Percentiles rank a stretch among this genome's conserved stretches.
Conservation (phyloP, 2,797 vertebrate genomes). For the Coregonus sp. region DNA sequence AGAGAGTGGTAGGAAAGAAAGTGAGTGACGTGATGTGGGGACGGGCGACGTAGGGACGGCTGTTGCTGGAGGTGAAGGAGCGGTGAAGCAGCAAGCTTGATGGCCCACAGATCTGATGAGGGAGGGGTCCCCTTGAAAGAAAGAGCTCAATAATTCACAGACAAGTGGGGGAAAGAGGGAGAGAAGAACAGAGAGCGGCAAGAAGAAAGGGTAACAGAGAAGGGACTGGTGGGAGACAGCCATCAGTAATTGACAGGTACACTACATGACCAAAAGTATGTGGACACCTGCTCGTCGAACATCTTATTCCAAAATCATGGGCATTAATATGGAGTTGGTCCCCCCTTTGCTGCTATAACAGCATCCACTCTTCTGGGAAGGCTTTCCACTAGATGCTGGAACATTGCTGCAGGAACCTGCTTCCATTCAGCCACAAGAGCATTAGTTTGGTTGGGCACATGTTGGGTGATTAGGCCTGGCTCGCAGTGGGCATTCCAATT, state of each 20-base stretch:
- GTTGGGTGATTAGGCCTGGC: no score
- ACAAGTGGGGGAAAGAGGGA: constrained; percentile 30
- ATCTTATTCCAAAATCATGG: constrained; percentile 48
- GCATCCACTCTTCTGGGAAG: no score
- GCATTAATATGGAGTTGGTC: no score
- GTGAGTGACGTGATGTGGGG: constrained; percentile 57
- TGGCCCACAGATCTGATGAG: constrained; percentile 70
- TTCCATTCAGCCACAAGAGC: no score
- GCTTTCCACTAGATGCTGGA: no score
- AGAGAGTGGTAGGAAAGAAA: constrained; percentile 57
- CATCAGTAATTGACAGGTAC: constrained; percentile 4
- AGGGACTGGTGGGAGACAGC: constrained; percentile 25
- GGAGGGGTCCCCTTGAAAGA: constrained; percentile 66
- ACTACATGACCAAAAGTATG: constrained; percentile 9
- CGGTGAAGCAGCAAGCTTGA: constrained; percentile 72
- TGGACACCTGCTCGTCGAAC: constrained; percentile 1
- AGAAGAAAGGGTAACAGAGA: constrained; percentile 33
- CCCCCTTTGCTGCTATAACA: no score
- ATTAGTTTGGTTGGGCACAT: no score
- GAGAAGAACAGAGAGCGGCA: constrained; percentile 12
- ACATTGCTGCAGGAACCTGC: no score
- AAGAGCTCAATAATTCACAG: constrained; percentile 76
- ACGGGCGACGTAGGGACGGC: constrained; percentile 48
- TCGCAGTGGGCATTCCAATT: no score
- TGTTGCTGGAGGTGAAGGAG: constrained; percentile 63